These are phyloP conservation scores for Pseudorectes ferrugineus DNA, from an alignment of 2,113 vertebrate genomes.

Conservation along the genomic window DNA sequence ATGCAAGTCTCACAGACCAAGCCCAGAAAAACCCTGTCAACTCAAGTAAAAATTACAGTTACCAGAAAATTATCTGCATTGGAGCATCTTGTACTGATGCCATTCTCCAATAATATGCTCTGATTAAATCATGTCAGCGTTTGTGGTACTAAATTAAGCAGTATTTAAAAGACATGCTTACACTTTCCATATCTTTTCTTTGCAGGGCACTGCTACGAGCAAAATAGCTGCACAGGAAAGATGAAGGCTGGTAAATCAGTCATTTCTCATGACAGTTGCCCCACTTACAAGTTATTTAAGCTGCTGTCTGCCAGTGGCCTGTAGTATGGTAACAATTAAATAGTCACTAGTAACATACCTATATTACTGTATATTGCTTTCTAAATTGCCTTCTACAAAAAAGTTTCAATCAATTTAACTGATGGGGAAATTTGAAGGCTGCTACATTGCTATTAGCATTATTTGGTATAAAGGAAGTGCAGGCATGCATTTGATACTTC, in stretches of 20 bases:
- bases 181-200: not conserved
- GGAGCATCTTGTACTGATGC: not conserved
- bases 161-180: not conserved
- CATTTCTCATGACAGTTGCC: not conserved
- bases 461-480: not conserved
- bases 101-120: not conserved
- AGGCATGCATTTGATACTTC: not conserved
- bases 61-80: not conserved
- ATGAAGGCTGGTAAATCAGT: not conserved
- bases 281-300: not conserved
- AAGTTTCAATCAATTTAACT: not conserved
- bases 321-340: not conserved
- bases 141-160: not conserved
- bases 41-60: not conserved
- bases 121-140: not conserved
- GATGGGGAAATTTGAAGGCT: not conserved
- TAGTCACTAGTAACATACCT: not conserved
- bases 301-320: not conserved
- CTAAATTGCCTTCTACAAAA: not conserved
- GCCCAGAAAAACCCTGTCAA: not conserved
- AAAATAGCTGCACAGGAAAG: not conserved
- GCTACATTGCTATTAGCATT: not conserved
- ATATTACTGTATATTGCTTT: not conserved
- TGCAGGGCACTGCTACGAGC: not conserved
- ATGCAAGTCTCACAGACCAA: not conserved